Evolutionary conservation across 2,113 vertebrate genomes (phyloP).

Genomic region (Daubentonia madagascariensis): DNA sequence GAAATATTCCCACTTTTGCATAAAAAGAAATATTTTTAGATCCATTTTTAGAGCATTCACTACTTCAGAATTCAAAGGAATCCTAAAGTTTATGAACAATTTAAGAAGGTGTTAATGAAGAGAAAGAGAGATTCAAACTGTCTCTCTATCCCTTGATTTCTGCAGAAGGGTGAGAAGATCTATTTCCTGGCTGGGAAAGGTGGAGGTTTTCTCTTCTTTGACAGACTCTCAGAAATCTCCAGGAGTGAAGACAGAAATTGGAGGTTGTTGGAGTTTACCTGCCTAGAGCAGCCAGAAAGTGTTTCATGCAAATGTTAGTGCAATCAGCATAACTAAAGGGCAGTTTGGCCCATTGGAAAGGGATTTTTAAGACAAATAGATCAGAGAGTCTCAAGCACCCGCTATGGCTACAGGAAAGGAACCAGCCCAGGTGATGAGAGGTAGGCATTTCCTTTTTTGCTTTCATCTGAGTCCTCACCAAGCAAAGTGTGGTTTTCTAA

Average conservation of each 20-base stretch:
- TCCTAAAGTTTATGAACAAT: neutral
- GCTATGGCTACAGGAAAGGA: neutral
- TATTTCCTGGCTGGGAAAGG: neutral
- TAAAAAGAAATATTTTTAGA: constrained; percentile 21
- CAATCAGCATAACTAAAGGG: neutral
- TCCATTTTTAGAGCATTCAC: neutral
- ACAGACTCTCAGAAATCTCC: neutral
- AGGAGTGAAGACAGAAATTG: neutral
- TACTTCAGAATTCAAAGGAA: neutral
- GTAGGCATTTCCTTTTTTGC: neutral
- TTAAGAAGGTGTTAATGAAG: neutral
- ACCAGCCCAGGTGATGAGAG: neutral
- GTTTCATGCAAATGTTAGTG: neutral
- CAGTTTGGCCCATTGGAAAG: neutral
- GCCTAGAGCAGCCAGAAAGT: neutral
- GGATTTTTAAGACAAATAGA: neutral
- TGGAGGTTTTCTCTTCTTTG: neutral
- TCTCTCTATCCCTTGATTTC: neutral
- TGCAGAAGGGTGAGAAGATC: neutral
- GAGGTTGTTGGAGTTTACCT: neutral
- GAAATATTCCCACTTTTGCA: neutral
- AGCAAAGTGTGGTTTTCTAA: neutral
- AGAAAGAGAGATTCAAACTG: neutral
- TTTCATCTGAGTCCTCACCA: neutral
- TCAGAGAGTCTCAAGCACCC: neutral